Evolutionary conservation across 1,140 invertebrate genomes (phyloP).

Genomic region (Diprion similis): DNA sequence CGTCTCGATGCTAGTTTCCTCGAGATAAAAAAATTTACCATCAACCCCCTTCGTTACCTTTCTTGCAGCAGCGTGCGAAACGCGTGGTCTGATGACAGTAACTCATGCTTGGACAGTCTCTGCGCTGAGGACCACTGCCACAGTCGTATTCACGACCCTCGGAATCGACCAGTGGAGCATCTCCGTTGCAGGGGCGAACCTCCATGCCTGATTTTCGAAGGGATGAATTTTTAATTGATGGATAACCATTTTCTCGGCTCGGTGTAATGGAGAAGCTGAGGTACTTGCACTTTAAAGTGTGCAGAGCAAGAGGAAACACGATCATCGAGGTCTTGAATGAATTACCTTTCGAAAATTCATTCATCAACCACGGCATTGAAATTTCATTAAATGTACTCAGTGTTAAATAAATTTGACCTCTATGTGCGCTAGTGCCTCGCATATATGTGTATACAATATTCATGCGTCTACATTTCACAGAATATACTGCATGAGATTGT

Average conservation of each 20-base stretch:
- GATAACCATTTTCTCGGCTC: no score
- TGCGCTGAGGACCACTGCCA: conserved; percentile 77
- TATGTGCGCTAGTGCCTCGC: no score
- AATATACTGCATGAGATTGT: no score
- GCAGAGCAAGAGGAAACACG: conserved; percentile 27
- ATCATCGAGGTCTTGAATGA: conserved; percentile 12
- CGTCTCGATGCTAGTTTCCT: conserved; percentile 23
- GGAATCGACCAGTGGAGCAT: conserved; percentile 75
- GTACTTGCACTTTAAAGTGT: neutral
- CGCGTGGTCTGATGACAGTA: conserved; percentile 85
- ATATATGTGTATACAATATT: no score
- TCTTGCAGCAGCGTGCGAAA: conserved; percentile 83
- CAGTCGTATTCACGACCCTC: conserved; percentile 82
- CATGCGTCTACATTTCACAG: no score
- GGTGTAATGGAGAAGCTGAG: neutral
- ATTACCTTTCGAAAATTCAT: no score
- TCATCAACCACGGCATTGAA: no score
- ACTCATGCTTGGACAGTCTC: conserved; percentile 81
- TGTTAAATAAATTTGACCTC: no score
- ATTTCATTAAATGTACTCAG: no score
- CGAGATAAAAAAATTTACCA: conserved; percentile 36
- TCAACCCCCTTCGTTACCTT: conserved; percentile 64
- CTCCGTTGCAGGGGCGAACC: conserved; percentile 86
- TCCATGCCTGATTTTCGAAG: conserved; percentile 71
- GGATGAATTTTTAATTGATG: no score